phyloP scores from a whole-genome alignment of 53 echinoderm and acorn worm genomes.

The Paelopatides confundens region DNA sequence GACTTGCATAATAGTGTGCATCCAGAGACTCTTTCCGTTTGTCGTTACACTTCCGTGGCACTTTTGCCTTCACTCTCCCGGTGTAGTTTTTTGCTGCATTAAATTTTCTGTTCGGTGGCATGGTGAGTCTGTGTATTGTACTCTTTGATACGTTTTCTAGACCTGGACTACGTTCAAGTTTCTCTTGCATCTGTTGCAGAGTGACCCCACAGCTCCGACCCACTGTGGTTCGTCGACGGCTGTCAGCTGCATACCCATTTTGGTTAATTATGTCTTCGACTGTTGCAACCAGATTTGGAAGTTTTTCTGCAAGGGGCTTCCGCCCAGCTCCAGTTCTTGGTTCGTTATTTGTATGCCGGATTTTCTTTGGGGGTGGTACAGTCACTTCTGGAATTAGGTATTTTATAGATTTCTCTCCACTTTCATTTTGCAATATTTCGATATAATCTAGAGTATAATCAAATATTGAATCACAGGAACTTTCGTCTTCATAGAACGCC shows the following conservation, averaged over 20 bases:
- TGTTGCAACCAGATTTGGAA: neutral
- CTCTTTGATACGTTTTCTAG: too few relatives aligned
- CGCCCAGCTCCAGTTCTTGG: neutral
- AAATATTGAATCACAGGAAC: too few relatives aligned
- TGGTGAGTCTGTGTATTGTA: neutral
- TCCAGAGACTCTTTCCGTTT: neutral
- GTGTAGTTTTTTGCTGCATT: neutral
- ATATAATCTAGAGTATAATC: neutral
- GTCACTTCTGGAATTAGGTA: too few relatives aligned
- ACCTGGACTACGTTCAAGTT: too few relatives aligned
- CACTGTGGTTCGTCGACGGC: neutral
- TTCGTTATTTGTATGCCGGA: neutral
- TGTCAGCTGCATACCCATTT: neutral
- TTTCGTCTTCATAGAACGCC: too few relatives aligned
- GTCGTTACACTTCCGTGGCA: slow-evolving; percentile 38
- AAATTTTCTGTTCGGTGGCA: too few relatives aligned
- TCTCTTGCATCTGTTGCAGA: too few relatives aligned
- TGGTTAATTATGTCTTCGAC: neutral
- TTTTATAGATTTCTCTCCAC: too few relatives aligned
- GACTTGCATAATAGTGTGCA: too few relatives aligned
- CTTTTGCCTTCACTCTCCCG: too few relatives aligned
- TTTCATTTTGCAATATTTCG: too few relatives aligned
- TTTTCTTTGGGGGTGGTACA: neutral
- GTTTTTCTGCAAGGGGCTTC: neutral
- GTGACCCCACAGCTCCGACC: neutral